Conservation (phyloP, 1,140 invertebrate species). For the Zaprionus taronus region DNA sequence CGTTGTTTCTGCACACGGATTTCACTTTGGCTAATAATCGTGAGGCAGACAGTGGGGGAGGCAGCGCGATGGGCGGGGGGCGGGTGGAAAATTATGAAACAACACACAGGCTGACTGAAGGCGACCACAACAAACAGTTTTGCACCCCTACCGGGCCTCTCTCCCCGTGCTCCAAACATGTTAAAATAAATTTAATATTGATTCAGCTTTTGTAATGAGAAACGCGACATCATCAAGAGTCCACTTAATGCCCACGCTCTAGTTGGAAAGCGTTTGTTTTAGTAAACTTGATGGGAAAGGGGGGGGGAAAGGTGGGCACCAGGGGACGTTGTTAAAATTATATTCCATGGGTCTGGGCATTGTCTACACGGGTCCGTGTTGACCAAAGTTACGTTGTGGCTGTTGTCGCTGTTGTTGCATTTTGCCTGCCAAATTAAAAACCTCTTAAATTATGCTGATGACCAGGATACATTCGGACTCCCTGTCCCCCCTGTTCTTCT, state of each 20-base stretch:
- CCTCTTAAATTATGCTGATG: slow-evolving; percentile 82
- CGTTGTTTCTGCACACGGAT: slow-evolving; percentile 35
- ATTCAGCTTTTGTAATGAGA: slow-evolving; percentile 83
- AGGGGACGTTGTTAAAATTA: slow-evolving; percentile 19
- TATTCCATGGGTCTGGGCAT: slow-evolving; percentile 24
- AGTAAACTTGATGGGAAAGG: not conserved
- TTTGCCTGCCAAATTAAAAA: slow-evolving; percentile 78
- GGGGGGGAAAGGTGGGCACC: not conserved
- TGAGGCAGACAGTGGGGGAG: slow-evolving; percentile 6
- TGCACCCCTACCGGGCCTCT: not conserved
- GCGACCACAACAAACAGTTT: slow-evolving; percentile 65
- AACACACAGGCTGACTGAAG: slow-evolving; percentile 31
- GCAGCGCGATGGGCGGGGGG: not conserved
- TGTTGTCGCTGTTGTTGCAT: slow-evolving; percentile 76
- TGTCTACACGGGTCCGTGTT: slow-evolving; percentile 50
- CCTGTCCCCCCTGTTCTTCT: not conserved
- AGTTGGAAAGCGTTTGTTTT: slow-evolving; percentile 57
- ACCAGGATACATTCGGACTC: slow-evolving; percentile 41
- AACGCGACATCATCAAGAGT: slow-evolving; percentile 76
- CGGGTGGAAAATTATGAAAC: slow-evolving; percentile 63
- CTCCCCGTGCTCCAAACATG: slow-evolving; percentile 10
- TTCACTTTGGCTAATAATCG: slow-evolving; percentile 59
- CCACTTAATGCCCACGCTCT: slow-evolving; percentile 65
- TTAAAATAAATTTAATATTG: slow-evolving; percentile 82
- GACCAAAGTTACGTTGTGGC: slow-evolving; percentile 62